A percentile compares a stretch with the other conserved stretches of the same genome.
Conservation (phyloP, 2,888 invertebrate species). For the Pegoplata infirma region DNA sequence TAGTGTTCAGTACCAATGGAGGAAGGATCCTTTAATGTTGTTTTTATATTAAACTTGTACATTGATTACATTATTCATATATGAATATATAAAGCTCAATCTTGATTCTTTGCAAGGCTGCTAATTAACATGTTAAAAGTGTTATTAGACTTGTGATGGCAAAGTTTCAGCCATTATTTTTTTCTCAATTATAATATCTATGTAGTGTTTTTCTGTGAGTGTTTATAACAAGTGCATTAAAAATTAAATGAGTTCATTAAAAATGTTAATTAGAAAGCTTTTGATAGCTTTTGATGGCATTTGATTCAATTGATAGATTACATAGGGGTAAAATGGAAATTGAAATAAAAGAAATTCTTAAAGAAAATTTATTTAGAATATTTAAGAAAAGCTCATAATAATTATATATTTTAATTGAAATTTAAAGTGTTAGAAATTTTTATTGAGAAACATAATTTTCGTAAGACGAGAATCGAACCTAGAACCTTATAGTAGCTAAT, state of each 20-base stretch:
- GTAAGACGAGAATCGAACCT: too few species aligned
- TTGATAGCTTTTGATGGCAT: slow-evolving; percentile 12
- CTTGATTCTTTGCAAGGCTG: slow-evolving; percentile 21
- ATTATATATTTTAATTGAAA: too few species aligned
- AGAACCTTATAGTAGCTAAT: too few species aligned
- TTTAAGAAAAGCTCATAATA: too few species aligned
- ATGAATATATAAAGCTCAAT: neutral
- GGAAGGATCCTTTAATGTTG: slow-evolving; percentile 21
- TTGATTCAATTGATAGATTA: slow-evolving; percentile 33
- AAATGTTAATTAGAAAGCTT: slow-evolving; percentile 52
- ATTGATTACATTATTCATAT: slow-evolving; percentile 41
- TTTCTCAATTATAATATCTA: neutral
- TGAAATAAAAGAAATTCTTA: too few species aligned
- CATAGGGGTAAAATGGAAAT: neutral
- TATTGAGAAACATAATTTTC: too few species aligned
- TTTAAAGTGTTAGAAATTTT: too few species aligned
- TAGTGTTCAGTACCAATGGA: neutral
- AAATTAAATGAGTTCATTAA: slow-evolving; percentile 49
- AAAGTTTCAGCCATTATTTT: neutral
- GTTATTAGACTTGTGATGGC: slow-evolving; percentile 50
- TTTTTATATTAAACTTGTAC: neutral
- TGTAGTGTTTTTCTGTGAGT: neutral
- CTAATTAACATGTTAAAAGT: slow-evolving; percentile 57
- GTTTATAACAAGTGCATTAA: neutral
- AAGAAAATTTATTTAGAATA: too few species aligned